Evolutionary conservation across 1,140 invertebrate genomes (phyloP).

Genomic region (Episyrphus balteatus): DNA sequence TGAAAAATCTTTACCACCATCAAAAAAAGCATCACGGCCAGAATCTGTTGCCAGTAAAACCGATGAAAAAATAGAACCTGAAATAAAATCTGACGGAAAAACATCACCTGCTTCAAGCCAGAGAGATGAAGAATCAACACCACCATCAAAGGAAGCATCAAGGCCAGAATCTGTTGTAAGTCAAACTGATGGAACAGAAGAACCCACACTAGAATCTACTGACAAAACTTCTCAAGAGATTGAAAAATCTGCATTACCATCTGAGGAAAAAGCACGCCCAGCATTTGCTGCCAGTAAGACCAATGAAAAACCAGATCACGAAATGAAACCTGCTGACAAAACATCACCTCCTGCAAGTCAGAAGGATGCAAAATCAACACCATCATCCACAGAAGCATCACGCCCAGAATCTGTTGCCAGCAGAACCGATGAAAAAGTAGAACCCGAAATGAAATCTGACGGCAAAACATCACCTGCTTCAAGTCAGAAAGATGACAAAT

Average conservation of each 20-base stretch:
- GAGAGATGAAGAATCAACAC: not conserved
- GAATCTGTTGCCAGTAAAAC: not conserved
- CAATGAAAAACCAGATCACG: constrained; percentile 5
- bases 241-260: not conserved
- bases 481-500: not conserved
- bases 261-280: not conserved
- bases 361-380: not conserved
- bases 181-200: constrained; percentile 4
- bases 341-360: constrained; percentile 1
- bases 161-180: not conserved
- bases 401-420: constrained; percentile 3
- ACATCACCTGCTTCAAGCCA: not conserved
- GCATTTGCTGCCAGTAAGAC: not conserved
- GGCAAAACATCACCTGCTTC: not conserved
- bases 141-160: not conserved
- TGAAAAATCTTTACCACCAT: constrained; percentile 3
- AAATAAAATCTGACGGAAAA: not conserved
- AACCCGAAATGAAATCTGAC: not conserved
- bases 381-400: not conserved
- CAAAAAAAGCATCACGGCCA: not conserved
- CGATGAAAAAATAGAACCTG: constrained; percentile 2
- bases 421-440: too few species aligned
- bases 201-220: constrained; percentile 8
- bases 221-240: constrained; percentile 1
- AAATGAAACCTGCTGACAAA: constrained; percentile 4